Evolutionary conservation across 2,797 vertebrate genomes (phyloP), one percentile per base, ranked within the genome.

Genomic region (Ctenochaetus hawaiiensis): DNA sequence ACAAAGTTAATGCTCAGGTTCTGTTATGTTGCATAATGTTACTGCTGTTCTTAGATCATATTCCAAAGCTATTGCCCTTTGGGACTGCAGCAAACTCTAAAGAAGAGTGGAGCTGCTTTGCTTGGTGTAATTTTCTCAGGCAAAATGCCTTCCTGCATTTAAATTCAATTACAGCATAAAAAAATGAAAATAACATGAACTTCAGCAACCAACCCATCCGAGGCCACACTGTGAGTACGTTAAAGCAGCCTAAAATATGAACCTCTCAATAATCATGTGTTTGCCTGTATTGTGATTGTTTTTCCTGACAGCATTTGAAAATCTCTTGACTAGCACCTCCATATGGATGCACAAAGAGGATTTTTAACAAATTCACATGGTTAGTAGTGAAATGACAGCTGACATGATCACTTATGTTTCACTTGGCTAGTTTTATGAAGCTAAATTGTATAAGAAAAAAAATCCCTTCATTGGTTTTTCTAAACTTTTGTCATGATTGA

Each of bases 31-130:
- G 51, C 22, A 37, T 60, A 78, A 77, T 47, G 69, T 70, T 51
- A 72, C 43, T 62, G 59, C 56, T 65, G 52, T 54, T 81, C 45
- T 89, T 82, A 84, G 70, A 88, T 87, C 56, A 4, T 69, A 58
- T 82, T 84, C 71, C 59, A 78, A 77, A 89, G 84, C 78, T 47
- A 43, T 67, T 74, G 53, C 45, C 56, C 65, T 41, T 52, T 67
- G 79, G 72, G 81, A 87, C 22, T 67, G 58, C 17, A 63, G 67
- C 52, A 52, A 67, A 78, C 76, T 75, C 47, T 63, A 74, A 82
- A 66, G 48, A 60, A 41, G 26, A 61, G 45, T 37, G 7, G 5
- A 41, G 34, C 68, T 72, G 49, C 34, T 68, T 84, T 80, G 53
- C 63, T 75, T 68, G 62, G 48, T 58, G 20, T 26, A 37, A 8